phyloP scores from a whole-genome alignment of 2,888 invertebrate species.

The Ligdia adustata region DNA sequence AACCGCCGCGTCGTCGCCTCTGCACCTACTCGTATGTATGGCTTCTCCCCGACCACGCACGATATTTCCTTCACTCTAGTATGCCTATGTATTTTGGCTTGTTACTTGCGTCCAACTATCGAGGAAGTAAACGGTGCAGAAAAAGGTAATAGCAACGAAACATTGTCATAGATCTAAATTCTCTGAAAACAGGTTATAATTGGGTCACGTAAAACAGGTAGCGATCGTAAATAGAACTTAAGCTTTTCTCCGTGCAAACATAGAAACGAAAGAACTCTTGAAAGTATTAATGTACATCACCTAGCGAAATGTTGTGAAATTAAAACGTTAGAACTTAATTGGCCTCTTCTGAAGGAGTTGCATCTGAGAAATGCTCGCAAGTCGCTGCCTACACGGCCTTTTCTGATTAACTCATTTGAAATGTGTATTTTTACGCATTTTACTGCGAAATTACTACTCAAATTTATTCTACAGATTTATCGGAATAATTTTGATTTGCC shows the following conservation, averaged over 20 bases:
- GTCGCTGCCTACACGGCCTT: conserved; percentile 18
- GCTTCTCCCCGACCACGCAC: conserved; percentile 28
- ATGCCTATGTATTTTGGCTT: neutral
- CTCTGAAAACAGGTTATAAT: too few species aligned
- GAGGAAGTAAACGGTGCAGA: neutral
- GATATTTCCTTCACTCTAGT: conserved; percentile 6
- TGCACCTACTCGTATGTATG: too few species aligned
- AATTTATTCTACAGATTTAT: conserved; percentile 4
- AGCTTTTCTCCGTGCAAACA: neutral
- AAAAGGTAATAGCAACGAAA: neutral
- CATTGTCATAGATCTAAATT: too few species aligned
- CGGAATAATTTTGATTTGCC: conserved; percentile 6
- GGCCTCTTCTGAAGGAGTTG: conserved; percentile 30
- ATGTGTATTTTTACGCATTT: conserved; percentile 18
- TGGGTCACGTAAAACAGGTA: neutral
- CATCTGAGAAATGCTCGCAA: conserved; percentile 36
- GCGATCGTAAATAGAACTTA: neutral
- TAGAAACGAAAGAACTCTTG: neutral
- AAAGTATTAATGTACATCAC: conserved; percentile 1
- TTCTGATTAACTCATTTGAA: conserved; percentile 25
- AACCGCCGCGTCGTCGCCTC: conserved; percentile 59
- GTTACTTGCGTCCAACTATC: too few species aligned
- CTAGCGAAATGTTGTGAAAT: conserved; percentile 21
- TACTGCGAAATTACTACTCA: neutral
- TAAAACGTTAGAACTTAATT: conserved; percentile 34